Evolutionary conservation across 2,113 vertebrate species (phyloP).

Genomic region (Oenanthe melanoleuca): DNA sequence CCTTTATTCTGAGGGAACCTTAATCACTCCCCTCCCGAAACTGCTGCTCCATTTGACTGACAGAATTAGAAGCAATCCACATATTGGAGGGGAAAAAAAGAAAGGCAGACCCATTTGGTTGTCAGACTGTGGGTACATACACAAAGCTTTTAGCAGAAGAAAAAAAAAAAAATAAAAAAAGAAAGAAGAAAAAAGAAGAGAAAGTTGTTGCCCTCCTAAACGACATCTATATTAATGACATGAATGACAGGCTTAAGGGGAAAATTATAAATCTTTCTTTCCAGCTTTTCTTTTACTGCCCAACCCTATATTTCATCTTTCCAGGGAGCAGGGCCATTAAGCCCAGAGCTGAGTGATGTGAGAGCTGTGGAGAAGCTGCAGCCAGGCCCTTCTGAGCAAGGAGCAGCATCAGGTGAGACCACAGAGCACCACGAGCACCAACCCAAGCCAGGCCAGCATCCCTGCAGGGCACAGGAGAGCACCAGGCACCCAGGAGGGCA

Average conservation of each 20-base stretch:
- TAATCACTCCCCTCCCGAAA: constrained; percentile 43
- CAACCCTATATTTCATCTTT: constrained; percentile 15
- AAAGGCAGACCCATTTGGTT: constrained; percentile 50
- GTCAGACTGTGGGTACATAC: constrained; percentile 31
- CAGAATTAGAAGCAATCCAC: constrained; percentile 51
- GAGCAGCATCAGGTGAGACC: neutral
- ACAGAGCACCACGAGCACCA: fast-evolving
- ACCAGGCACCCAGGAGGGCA: neutral
- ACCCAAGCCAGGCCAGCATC: fast-evolving
- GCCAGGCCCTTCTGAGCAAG: neutral
- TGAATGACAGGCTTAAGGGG: constrained; percentile 59
- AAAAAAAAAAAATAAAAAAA: neutral
- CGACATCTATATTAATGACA: constrained; percentile 50
- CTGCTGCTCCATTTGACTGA: constrained; percentile 22
- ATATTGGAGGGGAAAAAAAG: constrained; percentile 28
- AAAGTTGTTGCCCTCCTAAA: constrained; percentile 57
- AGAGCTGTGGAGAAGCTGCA: neutral
- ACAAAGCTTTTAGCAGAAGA: constrained; percentile 6
- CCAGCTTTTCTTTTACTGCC: constrained; percentile 30
- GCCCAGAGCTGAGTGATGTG: neutral
- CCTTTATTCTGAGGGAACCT: constrained; percentile 19
- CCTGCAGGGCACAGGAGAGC: fast-evolving
- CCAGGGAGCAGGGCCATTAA: neutral
- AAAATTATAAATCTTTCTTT: constrained; percentile 47
- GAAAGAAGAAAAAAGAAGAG: neutral